Evolutionary conservation across 1,140 invertebrate species (phyloP), one percentile per base, ranked within the genome.

Genomic region (Callitettix versicolor): DNA sequence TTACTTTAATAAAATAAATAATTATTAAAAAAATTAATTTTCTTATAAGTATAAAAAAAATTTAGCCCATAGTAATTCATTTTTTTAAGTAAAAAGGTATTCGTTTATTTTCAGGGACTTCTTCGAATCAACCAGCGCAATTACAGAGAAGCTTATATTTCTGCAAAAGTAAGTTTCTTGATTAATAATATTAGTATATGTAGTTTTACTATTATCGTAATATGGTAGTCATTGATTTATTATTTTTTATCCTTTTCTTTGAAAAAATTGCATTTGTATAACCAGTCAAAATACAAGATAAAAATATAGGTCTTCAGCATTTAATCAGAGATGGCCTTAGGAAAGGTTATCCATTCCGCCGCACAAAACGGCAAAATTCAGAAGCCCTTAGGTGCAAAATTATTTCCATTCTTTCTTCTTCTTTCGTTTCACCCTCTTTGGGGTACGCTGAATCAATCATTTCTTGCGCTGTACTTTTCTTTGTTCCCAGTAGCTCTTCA

Each of bases 61-160:
- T 22, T 43, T 9, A 18, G 18, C 17, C 17, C 17, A 43, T 21
- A 17, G 21, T 22, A 7, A 4, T 47, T 9, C 7, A 47, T 9
- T 9, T 43, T 15, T 18, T 43, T 7, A 18, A 7, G 18, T 5
- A 12, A 43, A 43, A 11, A 15, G 7, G 11, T 15, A 12, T 48
- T 33, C 3, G 6, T 44, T n/a, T 20, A 3, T 55, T 52, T 57
- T 30, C 30, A 87, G 75, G 89, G 87, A 33, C 69, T 78, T 53
- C 69, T 95, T 22, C 76, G 89, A 55, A 86, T 95, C 26, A 95
- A 93, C 71, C 81, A 81, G 2, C 85, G 80, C 64, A 86, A 82
- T 69, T 82, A 76, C 65, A 79, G 81, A 65, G 82, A 91, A 68
- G 79, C 86, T 11, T 95, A 90, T 72, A 74, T 93, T 3, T 76